Evolutionary conservation across 2,888 invertebrate species (phyloP).

Genomic region (Callyntrura sp.): DNA sequence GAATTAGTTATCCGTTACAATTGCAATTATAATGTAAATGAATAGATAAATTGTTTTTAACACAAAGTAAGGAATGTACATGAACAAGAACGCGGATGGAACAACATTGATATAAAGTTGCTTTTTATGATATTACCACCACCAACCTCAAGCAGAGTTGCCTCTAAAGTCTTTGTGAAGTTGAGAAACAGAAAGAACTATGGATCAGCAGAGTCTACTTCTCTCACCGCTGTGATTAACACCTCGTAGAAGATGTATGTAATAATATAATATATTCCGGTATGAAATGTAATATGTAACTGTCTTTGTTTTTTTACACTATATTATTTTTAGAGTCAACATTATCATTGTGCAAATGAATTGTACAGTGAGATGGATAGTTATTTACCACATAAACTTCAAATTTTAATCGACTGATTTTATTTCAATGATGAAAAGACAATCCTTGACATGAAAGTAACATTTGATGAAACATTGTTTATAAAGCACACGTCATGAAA

Average conservation of each 20-base stretch:
- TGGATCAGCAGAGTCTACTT: not conserved
- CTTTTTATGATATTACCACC: not conserved
- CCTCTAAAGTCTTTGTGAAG: constrained; percentile 20
- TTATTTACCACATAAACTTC: no score
- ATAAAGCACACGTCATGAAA: not conserved
- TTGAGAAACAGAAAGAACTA: constrained; percentile 24
- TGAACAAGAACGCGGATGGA: not conserved
- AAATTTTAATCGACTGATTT: not conserved
- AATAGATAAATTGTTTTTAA: not conserved
- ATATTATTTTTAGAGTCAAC: not conserved
- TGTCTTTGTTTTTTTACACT: not conserved
- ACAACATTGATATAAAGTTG: not conserved
- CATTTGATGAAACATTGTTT: not conserved
- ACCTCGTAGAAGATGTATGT: not conserved
- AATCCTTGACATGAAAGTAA: not conserved
- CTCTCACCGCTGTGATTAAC: constrained; percentile 4
- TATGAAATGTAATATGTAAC: not conserved
- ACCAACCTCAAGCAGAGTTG: not conserved
- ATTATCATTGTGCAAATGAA: no score
- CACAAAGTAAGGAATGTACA: not conserved
- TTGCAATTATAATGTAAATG: not conserved
- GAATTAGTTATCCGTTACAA: not conserved
- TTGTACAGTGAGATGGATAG: no score
- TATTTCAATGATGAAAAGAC: constrained; percentile 14
- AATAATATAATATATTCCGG: not conserved